These are phyloP conservation scores for Amazona ochrocephala DNA, from an alignment of 2,797 vertebrate species.

Conservation along the genomic window DNA sequence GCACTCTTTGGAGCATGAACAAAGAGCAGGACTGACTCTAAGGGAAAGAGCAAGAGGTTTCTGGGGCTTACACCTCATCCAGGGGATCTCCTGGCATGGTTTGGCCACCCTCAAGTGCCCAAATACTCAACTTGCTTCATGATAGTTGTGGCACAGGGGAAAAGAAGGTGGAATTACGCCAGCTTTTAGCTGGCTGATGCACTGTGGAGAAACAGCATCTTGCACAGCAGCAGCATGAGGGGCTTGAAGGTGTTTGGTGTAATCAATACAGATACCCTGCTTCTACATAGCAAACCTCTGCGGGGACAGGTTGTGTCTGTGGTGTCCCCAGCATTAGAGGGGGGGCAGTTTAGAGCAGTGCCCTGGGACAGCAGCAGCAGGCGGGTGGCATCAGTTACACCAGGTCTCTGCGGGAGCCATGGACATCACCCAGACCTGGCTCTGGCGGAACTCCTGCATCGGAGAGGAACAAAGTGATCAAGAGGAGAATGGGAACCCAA, in stretches of 20 bases:
- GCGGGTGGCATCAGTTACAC: neutral
- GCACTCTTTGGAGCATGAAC: slow-evolving; percentile 34
- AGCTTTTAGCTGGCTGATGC: neutral
- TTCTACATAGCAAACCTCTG: neutral
- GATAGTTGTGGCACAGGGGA: neutral
- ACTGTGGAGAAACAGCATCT: slow-evolving; percentile 39
- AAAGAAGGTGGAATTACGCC: neutral
- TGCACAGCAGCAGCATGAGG: neutral
- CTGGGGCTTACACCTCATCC: neutral
- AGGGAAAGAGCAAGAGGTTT: slow-evolving; percentile 38
- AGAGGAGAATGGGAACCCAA: neutral
- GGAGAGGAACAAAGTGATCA: neutral
- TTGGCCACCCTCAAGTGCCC: neutral
- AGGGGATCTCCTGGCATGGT: neutral
- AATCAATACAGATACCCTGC: slow-evolving; percentile 58
- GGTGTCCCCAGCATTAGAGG: slow-evolving; percentile 13
- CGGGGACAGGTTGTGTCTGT: neutral
- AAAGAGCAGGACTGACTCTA: slow-evolving; percentile 53
- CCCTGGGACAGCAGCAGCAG: neutral
- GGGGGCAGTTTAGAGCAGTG: neutral
- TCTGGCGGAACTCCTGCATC: neutral
- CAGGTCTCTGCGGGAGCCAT: neutral
- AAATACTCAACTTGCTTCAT: neutral
- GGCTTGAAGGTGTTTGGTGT: neutral
- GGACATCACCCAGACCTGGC: neutral